Evolutionary conservation across 2,888 invertebrate species (phyloP).

Genomic region (Apamea epomidion): DNA sequence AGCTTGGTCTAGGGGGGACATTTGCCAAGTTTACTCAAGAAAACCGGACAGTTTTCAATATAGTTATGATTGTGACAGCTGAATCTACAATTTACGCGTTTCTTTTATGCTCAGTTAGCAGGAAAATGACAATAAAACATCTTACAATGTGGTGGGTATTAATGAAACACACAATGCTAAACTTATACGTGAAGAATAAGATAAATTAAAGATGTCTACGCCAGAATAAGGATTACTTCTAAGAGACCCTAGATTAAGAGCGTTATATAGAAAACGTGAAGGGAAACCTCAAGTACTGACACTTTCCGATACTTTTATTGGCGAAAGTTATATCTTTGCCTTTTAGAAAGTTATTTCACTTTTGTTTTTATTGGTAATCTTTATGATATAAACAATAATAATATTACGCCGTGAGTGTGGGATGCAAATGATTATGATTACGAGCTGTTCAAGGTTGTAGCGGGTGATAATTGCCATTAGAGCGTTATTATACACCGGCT

Average conservation of each 20-base stretch:
- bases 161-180: constrained; percentile 24
- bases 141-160: constrained; percentile 11
- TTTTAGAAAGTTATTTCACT: constrained; percentile 49
- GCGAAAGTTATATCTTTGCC: constrained; percentile 55
- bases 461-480: constrained; percentile 78
- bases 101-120: constrained; percentile 10
- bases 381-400: constrained; percentile 51
- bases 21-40: background rate
- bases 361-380: constrained; percentile 28
- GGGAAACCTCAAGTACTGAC: constrained; percentile 39
- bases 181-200: constrained; percentile 7
- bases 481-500: constrained; percentile 72
- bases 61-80: background rate
- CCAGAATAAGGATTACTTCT: constrained; percentile 26
- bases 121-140: constrained; percentile 17
- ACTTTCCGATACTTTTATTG: constrained; percentile 57
- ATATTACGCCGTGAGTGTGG: constrained; percentile 71
- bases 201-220: constrained; percentile 21
- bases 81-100: background rate
- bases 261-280: constrained; percentile 35
- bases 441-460: constrained; percentile 79
- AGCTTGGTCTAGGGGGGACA: background rate
- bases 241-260: constrained; percentile 10
- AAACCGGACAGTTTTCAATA: background rate
- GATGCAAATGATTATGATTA: constrained; percentile 82